phyloP scores from a whole-genome alignment of 2,113 vertebrate species.

The Colius striatus region DNA sequence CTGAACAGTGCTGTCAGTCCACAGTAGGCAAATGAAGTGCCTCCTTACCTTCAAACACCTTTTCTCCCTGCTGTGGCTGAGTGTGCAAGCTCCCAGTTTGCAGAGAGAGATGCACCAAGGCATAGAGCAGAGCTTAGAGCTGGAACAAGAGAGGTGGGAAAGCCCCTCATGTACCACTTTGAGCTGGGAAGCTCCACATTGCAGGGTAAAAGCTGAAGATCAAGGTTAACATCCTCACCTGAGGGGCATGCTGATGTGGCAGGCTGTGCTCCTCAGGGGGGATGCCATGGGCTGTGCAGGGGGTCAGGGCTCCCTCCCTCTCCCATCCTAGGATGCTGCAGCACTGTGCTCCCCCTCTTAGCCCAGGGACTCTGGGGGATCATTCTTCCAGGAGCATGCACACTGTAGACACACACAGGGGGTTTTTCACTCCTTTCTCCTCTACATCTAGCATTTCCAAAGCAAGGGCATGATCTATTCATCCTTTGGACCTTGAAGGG shows the following conservation, averaged over 20 bases:
- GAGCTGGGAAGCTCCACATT: neutral
- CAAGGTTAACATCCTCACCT: accelerated
- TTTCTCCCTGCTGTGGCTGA: neutral
- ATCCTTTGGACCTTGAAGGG: neutral
- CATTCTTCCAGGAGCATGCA: neutral
- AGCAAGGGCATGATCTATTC: neutral
- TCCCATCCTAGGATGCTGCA: neutral
- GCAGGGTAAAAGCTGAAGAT: neutral
- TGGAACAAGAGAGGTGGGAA: neutral
- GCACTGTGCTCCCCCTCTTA: neutral
- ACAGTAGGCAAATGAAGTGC: neutral
- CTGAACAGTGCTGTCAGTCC: neutral
- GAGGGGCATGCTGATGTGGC: too few relatives aligned
- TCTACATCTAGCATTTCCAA: neutral
- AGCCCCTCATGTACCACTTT: neutral
- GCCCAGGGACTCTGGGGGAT: neutral
- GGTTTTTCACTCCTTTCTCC: neutral
- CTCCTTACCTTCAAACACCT: neutral
- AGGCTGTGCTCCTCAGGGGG: neutral
- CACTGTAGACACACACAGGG: neutral
- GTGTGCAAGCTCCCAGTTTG: accelerated
- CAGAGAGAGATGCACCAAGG: neutral
- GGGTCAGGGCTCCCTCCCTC: neutral
- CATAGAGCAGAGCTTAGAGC: too few relatives aligned
- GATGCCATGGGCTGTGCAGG: accelerated